A percentile compares a stretch with the other conserved stretches of the same genome.
These are phyloP conservation scores for Sesamia inferens DNA, from an alignment of 2,888 invertebrate genomes.

Conservation along the genomic window DNA sequence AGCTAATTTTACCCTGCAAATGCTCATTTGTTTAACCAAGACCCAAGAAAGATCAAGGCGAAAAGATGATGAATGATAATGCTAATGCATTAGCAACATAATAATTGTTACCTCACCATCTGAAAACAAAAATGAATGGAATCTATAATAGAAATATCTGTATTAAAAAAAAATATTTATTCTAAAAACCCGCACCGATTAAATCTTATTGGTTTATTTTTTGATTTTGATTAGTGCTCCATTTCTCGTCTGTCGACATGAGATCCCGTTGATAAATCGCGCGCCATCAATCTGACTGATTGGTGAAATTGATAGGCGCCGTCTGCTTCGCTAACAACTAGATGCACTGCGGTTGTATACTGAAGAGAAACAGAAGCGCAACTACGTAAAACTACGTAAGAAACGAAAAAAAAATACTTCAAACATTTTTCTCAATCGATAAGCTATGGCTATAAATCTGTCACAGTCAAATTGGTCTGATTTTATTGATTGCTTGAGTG, in stretches of 20 bases:
- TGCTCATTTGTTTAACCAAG: neutral
- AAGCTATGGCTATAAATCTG: conserved; percentile 23
- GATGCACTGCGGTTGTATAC: conserved; percentile 56
- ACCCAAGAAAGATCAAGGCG: neutral
- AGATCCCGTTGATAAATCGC: conserved; percentile 73
- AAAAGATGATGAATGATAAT: neutral
- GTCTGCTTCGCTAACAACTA: conserved; percentile 73
- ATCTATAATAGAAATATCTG: conserved; percentile 1
- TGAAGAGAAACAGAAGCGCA: conserved; percentile 33
- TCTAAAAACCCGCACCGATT: conserved; percentile 50
- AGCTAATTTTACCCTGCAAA: too few species aligned
- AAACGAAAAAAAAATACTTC: conserved; percentile 3
- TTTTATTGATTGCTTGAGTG: conserved; percentile 16
- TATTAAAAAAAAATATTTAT: conserved; percentile 20
- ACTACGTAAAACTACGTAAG: neutral
- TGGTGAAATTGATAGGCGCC: conserved; percentile 86
- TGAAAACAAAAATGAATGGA: neutral
- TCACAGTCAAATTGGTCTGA: conserved; percentile 12
- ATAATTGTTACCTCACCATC: neutral
- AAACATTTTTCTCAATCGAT: conserved; percentile 1
- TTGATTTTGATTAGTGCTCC: conserved; percentile 66
- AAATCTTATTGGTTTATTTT: conserved; percentile 62
- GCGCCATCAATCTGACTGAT: conserved; percentile 81
- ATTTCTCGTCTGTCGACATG: conserved; percentile 67
- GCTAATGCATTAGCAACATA: neutral